These are phyloP conservation scores for Lingula anatina DNA, from an alignment of 2,888 invertebrate species.

Conservation along the genomic window DNA sequence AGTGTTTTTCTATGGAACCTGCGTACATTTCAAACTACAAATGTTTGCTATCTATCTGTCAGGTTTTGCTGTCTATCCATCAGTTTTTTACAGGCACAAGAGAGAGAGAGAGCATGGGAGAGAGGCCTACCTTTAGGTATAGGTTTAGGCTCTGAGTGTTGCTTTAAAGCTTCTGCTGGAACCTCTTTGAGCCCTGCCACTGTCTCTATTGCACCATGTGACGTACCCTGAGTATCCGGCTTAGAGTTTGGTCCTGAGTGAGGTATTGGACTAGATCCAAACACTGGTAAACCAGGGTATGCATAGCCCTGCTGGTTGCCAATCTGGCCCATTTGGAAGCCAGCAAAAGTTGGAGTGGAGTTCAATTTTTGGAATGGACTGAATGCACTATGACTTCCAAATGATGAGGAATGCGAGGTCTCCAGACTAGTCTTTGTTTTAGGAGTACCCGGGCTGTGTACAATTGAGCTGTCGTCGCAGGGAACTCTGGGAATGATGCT, in stretches of 20 bases:
- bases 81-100: conserved; percentile 4
- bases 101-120: conserved; percentile 3
- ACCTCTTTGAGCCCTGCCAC: too few relatives aligned
- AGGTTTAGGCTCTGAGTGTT: too few relatives aligned
- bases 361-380: conserved; percentile 22
- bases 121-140: neutral
- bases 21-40: too few relatives aligned
- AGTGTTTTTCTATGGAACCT: too few relatives aligned
- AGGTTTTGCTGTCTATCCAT: too few relatives aligned
- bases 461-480: conserved; percentile 58
- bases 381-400: conserved; percentile 26
- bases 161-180: too few relatives aligned
- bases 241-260: neutral
- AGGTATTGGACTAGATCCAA: neutral
- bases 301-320: too few relatives aligned
- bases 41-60: too few relatives aligned
- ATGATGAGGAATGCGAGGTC: conserved; percentile 16
- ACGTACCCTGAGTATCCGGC: too few relatives aligned
- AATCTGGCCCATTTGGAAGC: conserved; percentile 33
- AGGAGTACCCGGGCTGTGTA: conserved; percentile 19
- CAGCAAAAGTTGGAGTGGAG: conserved; percentile 26
- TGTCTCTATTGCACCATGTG: too few relatives aligned
- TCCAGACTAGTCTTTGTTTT: too few relatives aligned
- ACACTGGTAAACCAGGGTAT: conserved; percentile 6
- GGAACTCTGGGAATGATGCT: conserved; percentile 80